Base-by-base conservation (phyloP, 2,113 vertebrate genomes). In the Cacatua alba region DNA sequence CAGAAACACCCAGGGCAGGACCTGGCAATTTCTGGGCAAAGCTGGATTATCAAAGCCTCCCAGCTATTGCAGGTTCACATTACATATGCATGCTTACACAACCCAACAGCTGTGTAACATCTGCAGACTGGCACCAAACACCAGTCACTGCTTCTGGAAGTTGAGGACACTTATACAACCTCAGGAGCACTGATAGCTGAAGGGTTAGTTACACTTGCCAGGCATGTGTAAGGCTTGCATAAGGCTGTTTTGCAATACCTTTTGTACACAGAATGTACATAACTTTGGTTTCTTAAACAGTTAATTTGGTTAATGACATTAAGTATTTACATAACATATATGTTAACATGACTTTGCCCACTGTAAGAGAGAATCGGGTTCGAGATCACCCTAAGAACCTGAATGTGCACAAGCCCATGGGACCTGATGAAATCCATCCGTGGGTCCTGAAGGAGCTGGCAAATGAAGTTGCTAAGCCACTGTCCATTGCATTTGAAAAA, bases 61-160 rank as follows among this genome's bases (percentile, higher is more conserved):
- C 11, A 5, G 51, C 37, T 18, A 51, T 3, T 0, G 7, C 11
- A 9, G 33, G 13, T 62, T n/a, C 29, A 49, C 7, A 0, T 5
- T 55, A 37, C 69, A 43, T 0, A 16, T 2, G 10, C 28, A 3
- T 0, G 3, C 41, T 95, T 92, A 44, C 12, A 21, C 74, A 94
- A 88, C 1, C 1, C 4, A n/a, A 8, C 84, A 91, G 77, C 87
- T 71, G 71, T 41, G 1, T 2, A 80, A 59, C 88, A 90, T 10
- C 86, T 43, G 92, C 84, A 46, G 41, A 6, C 5, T 7, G 75
- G 86, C 75, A 53, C 4, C 4, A 31, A 74, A 12, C 76, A 10
- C 9, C 35, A 74, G 53, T 35, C 65, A 52, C 24, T 1, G 17
- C 43, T 55, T 13, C 21, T 55, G 35, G 37, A 19, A 7, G 15